Evolutionary conservation across 2,113 vertebrate species (phyloP), one percentile per base, ranked within the genome.

Genomic region (Thamnaconus septentrionalis): DNA sequence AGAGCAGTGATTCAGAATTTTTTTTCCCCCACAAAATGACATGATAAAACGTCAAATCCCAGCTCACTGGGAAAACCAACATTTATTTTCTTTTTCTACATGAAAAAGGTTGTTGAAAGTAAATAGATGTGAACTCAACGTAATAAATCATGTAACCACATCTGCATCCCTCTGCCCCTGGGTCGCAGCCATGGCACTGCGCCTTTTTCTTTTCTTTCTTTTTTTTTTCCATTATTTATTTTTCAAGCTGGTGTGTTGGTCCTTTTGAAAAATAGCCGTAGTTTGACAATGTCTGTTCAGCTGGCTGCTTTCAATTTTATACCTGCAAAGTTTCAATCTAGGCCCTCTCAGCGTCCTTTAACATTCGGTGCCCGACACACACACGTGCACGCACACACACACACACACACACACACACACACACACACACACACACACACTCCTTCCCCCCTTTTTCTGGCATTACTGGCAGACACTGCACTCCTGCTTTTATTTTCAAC

Each of bases 271-370:
- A 90, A 90, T 84, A 82, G 82, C 83, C 82, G 68, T 68, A 70
- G 76, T 88, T 83, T 87, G 68, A 80, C 84, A 71, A 56, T 66
- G 79, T 82, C 82, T 89, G 75, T 86, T 91, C 91, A 88, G 90
- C 78, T 90, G 88, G 90, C 89, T 92, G 90, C 89, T 80, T 91
- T 92, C 90, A 92, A 92, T 92, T 92, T 92, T 91, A 92, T 92
- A 91, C 90, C 90, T 90, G 87, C 87, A 88, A 92, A 91, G 79
- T 91, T 91, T 91, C 89, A 90, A 92, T 91, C 87, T 91, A 69
- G 75, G 78, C 80, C 75, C 80, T 84, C 83, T 76, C 71, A 75
- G 76, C 78, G 79, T 91, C 85, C 85, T 90, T 91, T 90, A 89
- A 86, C 87, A 91, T 87, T 85, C 62, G 76, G 77, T 78, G 75